Evolutionary conservation across 2,797 vertebrate species (phyloP), one percentile per base, ranked within the genome.

Genomic region (Pseudotriccus pelzelni): DNA sequence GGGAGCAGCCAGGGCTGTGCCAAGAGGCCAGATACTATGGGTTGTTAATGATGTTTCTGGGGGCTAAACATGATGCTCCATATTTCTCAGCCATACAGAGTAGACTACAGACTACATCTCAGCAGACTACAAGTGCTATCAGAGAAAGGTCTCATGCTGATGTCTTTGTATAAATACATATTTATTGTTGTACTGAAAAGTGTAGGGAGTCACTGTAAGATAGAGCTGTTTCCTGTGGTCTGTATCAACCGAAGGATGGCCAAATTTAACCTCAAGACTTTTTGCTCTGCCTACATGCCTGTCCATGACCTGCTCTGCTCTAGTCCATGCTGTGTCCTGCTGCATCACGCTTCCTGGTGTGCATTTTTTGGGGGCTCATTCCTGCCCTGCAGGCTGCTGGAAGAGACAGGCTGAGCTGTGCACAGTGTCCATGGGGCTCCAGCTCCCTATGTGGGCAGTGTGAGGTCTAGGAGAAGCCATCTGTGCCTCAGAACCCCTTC

Each of bases 261-360:
- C 32, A 27, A 81, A 82, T 79, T 55, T n/a, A 56, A 12, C 44
- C 21, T 67, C 25, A n/a, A 27, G 69, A 20, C 37, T 30, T 77
- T 77, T 64, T 78, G 44, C 84, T 50, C 89, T 78, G 49, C 50
- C 53, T 52, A 3, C 5, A 1, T 84, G 12, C 37, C 68, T 34
- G 32, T 46, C 64, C 2, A 1, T 25, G 41, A 36, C 69, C 69
- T 8, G 12, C 22, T 59, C 19, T 27, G 24, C n/a, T 78, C 76
- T 12, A 1, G 60, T 49, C 50, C 5, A 3, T 1, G 12, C 75
- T 16, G 34, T 3, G 1, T 44, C 56, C 49, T 2, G 2, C 70
- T 39, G 60, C 2, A 14, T 36, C 4, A 5, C 0, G 0, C 46
- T 23, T 49, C 59, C 17, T 1, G 1, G 19, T 6, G 25, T 20